A percentile compares a stretch with the other conserved stretches of the same genome.
Evolutionary conservation across 2,113 vertebrate genomes (phyloP).

Genomic region (Capreolus pygargus): DNA sequence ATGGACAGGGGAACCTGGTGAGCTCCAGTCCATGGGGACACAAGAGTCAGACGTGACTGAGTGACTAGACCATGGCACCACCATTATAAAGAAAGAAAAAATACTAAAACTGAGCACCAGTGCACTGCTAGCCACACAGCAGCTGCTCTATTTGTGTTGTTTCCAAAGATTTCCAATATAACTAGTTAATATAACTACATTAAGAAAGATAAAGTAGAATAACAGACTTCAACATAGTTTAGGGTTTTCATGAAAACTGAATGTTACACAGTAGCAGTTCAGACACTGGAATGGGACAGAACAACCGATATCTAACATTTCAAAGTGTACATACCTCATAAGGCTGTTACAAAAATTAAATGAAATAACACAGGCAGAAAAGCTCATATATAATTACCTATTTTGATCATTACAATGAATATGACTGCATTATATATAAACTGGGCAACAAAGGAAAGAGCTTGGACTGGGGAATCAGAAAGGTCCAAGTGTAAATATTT

Average conservation of each 20-base stretch:
- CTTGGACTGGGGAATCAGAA: background rate
- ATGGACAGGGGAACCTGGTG: background rate
- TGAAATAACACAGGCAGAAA: background rate
- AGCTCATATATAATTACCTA: background rate
- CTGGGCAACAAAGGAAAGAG: background rate
- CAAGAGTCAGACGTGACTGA: background rate
- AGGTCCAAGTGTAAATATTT: background rate
- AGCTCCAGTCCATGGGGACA: background rate
- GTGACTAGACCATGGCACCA: background rate
- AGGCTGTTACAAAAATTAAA: background rate
- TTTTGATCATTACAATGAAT: background rate
- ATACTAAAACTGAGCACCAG: accelerated
- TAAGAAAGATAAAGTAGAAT: background rate
- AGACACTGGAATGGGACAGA: background rate
- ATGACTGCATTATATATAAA: background rate
- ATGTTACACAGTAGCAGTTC: background rate
- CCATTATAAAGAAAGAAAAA: background rate
- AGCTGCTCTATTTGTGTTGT: background rate
- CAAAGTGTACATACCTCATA: background rate
- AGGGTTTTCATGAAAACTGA: background rate
- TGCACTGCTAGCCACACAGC: background rate
- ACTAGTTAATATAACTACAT: background rate
- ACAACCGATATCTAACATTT: background rate
- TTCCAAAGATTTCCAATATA: background rate
- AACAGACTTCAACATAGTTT: background rate